phyloP scores from a whole-genome alignment of 2,888 invertebrate species.

The Macropis europaea region DNA sequence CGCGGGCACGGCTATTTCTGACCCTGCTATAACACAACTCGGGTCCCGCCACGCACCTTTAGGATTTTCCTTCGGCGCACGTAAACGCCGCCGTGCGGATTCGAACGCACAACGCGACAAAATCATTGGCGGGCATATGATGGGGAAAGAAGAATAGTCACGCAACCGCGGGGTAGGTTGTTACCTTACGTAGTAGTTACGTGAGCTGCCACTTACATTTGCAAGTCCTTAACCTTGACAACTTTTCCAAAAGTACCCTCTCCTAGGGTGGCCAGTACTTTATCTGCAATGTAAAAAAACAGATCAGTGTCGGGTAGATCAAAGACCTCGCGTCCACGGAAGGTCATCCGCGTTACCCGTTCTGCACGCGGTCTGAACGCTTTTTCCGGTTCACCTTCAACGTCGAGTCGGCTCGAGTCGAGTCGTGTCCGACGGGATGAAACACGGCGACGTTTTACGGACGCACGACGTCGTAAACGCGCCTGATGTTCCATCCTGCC shows the following conservation, averaged over 20 bases:
- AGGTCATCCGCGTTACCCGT: constrained; percentile 47
- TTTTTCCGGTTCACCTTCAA: constrained; percentile 53
- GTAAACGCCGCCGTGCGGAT: background rate
- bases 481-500: too few relatives aligned
- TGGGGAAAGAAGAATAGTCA: constrained; percentile 6
- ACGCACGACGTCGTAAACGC: too few relatives aligned
- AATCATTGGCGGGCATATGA: too few relatives aligned
- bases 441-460: background rate
- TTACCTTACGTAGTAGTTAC: constrained; percentile 57
- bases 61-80: constrained; percentile 29
- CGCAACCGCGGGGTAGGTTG: constrained; percentile 40
- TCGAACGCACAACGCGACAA: background rate
- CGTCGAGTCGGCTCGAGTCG: too few relatives aligned
- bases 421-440: too few relatives aligned
- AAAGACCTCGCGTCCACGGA: constrained; percentile 69
- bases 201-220: constrained; percentile 87
- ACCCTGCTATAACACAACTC: constrained; percentile 45
- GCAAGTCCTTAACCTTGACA: constrained; percentile 98
- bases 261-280: constrained; percentile 98
- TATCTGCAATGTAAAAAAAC: constrained; percentile 93
- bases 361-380: constrained; percentile 8
- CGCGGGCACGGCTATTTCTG: constrained; percentile 66
- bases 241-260: constrained; percentile 99
- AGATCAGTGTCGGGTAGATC: constrained; percentile 67
- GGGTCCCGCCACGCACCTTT: constrained; percentile 49